These are phyloP conservation scores for Hirtodrosophila alboralis DNA, from an alignment of 2,888 invertebrate species.

Conservation along the genomic window DNA sequence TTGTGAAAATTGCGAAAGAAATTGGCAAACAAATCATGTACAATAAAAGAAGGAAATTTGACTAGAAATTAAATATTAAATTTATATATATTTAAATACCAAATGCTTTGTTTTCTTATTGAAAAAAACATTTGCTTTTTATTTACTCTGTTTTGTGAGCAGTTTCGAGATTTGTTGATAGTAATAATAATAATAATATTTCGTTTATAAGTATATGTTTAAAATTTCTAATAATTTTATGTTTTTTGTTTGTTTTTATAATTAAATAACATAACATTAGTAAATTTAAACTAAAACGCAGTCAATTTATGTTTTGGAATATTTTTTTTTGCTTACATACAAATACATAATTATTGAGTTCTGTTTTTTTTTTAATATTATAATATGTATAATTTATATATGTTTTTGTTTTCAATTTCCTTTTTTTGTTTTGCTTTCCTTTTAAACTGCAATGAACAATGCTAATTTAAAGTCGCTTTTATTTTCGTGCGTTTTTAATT, in stretches of 20 bases:
- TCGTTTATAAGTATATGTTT: constrained; percentile 30
- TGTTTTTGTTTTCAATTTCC: constrained; percentile 14
- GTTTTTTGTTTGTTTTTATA: constrained; percentile 55
- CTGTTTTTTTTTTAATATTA: constrained; percentile 23
- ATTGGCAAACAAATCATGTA: constrained; percentile 21
- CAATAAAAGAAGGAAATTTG: constrained; percentile 64
- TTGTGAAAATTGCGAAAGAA: constrained; percentile 14
- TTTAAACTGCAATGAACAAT: constrained; percentile 41
- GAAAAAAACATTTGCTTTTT: constrained; percentile 14
- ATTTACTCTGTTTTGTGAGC: constrained; percentile 37
- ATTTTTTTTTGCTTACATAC: constrained; percentile 45
- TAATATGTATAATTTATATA: constrained; percentile 34
- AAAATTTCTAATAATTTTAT: constrained; percentile 46
- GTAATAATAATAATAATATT: constrained; percentile 9
- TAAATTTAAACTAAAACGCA: constrained; percentile 75
- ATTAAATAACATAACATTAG: constrained; percentile 75
- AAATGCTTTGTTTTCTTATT: no score
- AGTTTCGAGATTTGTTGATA: constrained; percentile 27
- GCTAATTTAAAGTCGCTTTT: constrained; percentile 23
- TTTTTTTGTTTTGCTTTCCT: background rate
- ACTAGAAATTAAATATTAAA: constrained; percentile 69
- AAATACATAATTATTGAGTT: constrained; percentile 42
- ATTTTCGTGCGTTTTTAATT: constrained; percentile 9
- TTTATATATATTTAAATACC: constrained; percentile 49
- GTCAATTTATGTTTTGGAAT: constrained; percentile 80